A percentile compares a stretch with the other conserved stretches of the same genome.
phyloP scores from a whole-genome alignment of 2,797 vertebrate species.

The Furcifer pardalis region DNA sequence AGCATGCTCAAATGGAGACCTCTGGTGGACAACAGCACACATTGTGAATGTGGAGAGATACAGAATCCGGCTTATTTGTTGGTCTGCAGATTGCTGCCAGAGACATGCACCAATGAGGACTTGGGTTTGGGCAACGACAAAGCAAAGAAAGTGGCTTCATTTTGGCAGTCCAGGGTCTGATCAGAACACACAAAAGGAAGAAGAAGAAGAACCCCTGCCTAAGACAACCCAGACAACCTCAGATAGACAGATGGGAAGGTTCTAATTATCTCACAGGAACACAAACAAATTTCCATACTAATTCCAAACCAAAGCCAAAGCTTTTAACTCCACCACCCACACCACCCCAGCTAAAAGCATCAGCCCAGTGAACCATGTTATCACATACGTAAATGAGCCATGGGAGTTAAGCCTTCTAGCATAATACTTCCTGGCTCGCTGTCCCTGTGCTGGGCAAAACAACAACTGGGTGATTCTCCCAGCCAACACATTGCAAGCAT shows the following conservation, averaged over 20 bases:
- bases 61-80: too few species aligned
- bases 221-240: background rate
- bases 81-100: too few species aligned
- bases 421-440: background rate
- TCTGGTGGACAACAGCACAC: too few species aligned
- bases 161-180: too few species aligned
- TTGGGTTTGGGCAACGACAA: too few species aligned
- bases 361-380: constrained; percentile 9
- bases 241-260: constrained; percentile 1
- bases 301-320: background rate
- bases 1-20: too few species aligned
- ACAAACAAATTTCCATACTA: constrained; percentile 2
- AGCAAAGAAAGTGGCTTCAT: too few species aligned
- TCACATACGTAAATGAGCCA: background rate
- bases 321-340: background rate
- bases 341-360: background rate
- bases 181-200: too few species aligned
- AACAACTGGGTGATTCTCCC: background rate
- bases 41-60: too few species aligned
- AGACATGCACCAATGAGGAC: too few species aligned
- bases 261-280: constrained; percentile 6
- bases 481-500: background rate
- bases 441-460: background rate
- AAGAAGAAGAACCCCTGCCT: too few species aligned
- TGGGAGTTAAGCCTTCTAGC: background rate